Evolutionary conservation across 2,888 invertebrate genomes (phyloP), one percentile per base, ranked within the genome.

Genomic region (Macropis europaea): DNA sequence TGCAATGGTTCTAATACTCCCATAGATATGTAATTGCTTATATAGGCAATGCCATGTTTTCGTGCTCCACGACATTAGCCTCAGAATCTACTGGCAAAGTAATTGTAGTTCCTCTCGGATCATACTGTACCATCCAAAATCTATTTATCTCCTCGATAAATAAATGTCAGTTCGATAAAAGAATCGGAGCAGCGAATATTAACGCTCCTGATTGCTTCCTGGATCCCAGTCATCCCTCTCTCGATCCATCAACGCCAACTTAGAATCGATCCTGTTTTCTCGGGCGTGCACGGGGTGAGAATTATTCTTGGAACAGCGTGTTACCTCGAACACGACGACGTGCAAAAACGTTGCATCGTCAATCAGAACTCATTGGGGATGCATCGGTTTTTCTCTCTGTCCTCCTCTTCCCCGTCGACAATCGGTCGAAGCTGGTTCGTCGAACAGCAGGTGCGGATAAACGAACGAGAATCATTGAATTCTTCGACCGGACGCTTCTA

Each of bases 331-430:
- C 38, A 56, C 56, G 32, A 47, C 42, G 60, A 71, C 72, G 76
- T 73, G 77, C 76, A 80, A 80, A 79, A 80, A 80, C 77, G 72
- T 77, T 70, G 77, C 79, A 79, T 80, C 70, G 67, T 57, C 80
- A 69, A 77, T 80, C 75, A 75, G 72, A 38, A 38, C 56, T 75
- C 67, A 79, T 77, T 68, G 75, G 57, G 47, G 72, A 79, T 79
- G 72, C 77, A 64, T 59, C 52, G n/a, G 69, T 72, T 79, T 66
- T 79, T 79, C 42, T 59, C 26, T 17, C 52, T 19, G 6, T n/a
- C 19, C 48, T 3, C 26, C 26, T 26, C 30, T 60, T n/a, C 45
- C 28, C 62, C 60, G 40, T 59, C 61, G 54, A 68, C 79, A 68
- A 79, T 79, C 66, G 69, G 45, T 66, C 53, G 68, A 47, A 36